phyloP scores from a whole-genome alignment of 1,140 invertebrate genomes.

The Anagrus nilaparvatae region DNA sequence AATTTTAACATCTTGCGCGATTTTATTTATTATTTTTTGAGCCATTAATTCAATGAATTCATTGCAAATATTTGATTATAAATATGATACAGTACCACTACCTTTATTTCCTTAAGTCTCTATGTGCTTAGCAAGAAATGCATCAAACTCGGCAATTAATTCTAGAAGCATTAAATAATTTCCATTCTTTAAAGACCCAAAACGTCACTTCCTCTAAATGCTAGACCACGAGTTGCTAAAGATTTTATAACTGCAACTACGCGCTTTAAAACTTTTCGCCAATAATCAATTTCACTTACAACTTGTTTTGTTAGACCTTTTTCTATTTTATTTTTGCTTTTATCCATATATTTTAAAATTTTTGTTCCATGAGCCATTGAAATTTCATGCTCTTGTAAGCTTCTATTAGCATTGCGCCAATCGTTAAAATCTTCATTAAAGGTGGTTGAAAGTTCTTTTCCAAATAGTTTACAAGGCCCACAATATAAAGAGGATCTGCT shows the following conservation, averaged over 20 bases:
- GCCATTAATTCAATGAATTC: too few species aligned
- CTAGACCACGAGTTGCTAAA: constrained; percentile 17
- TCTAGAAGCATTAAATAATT: constrained; percentile 25
- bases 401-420: constrained; percentile 22
- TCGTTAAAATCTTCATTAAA: constrained; percentile 21
- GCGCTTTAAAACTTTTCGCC: constrained; percentile 20
- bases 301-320: neutral
- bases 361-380: constrained; percentile 16
- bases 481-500: constrained; percentile 22
- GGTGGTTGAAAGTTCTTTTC: constrained; percentile 15
- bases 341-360: constrained; percentile 12
- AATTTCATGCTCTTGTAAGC: constrained; percentile 21
- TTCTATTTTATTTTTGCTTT: constrained; percentile 2
- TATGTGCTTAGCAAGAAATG: constrained; percentile 28
- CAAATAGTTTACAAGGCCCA: constrained; percentile 22
- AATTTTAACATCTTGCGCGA: too few species aligned
- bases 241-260: constrained; percentile 20
- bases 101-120: constrained; percentile 25
- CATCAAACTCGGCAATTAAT: constrained; percentile 28
- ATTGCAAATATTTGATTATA: constrained; percentile 27
- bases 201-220: constrained; percentile 22
- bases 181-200: constrained; percentile 21
- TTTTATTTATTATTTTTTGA: too few species aligned
- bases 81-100: constrained; percentile 23
- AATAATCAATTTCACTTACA: constrained; percentile 15